phyloP scores from a whole-genome alignment of 2,113 vertebrate species.

The Nyctibius bracteatus region DNA sequence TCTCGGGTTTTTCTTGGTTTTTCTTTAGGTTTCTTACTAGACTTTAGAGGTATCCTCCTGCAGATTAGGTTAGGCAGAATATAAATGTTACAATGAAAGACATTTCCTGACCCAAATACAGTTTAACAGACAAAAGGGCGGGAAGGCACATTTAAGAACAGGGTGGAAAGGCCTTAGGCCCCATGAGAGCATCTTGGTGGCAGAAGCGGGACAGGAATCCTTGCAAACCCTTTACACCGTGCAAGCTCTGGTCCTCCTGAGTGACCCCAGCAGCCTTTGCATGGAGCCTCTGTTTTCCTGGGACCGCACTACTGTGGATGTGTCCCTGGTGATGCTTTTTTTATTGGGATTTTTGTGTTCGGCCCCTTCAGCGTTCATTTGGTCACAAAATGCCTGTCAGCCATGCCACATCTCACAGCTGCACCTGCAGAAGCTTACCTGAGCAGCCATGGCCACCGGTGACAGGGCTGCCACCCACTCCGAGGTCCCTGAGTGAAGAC shows the following conservation, averaged over 20 bases:
- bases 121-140: neutral
- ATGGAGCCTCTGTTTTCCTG: rapidly evolving
- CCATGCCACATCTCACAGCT: rapidly evolving
- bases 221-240: neutral
- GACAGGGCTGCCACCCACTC: neutral
- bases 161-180: neutral
- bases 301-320: neutral
- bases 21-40: neutral
- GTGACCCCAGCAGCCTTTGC: neutral
- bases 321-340: neutral
- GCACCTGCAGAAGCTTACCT: neutral
- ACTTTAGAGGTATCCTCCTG: neutral
- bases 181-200: rapidly evolving
- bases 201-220: neutral
- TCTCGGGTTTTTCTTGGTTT: neutral
- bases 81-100: neutral
- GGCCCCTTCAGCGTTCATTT: rapidly evolving
- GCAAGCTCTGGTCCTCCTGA: neutral
- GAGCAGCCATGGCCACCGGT: neutral
- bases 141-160: neutral
- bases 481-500: rapidly evolving
- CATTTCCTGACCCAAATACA: neutral
- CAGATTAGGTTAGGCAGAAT: neutral
- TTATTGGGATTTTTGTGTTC: neutral
- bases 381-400: rapidly evolving